A percentile compares a stretch with the other conserved stretches of the same genome.
Evolutionary conservation across 1,140 invertebrate genomes (phyloP).

Genomic region (Drosophila busckii): DNA sequence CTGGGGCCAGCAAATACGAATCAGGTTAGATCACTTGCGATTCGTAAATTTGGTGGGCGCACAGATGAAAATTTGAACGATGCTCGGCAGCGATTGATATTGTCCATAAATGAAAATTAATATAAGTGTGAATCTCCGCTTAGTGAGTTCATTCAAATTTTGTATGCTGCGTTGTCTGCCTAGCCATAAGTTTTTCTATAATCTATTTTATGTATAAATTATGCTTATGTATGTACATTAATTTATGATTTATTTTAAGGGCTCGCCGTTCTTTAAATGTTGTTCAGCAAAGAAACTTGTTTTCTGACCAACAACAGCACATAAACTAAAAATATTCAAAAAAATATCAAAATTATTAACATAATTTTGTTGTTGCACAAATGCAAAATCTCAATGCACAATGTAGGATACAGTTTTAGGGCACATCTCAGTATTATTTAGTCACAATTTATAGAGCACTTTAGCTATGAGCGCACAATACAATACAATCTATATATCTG

Average conservation of each 20-base stretch:
- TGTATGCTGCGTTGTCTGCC: slow-evolving; percentile 17
- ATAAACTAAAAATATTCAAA: too few relatives aligned
- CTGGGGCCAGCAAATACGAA: slow-evolving; percentile 66
- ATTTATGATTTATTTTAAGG: slow-evolving; percentile 44
- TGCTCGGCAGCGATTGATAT: slow-evolving; percentile 22
- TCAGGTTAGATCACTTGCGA: slow-evolving; percentile 67
- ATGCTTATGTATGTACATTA: slow-evolving; percentile 24
- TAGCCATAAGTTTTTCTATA: slow-evolving; percentile 23
- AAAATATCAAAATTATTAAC: slow-evolving; percentile 13
- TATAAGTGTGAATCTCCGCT: too few relatives aligned
- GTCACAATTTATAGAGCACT: slow-evolving; percentile 36
- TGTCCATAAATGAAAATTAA: too few relatives aligned
- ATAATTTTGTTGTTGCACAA: slow-evolving; percentile 15
- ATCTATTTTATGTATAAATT: slow-evolving; percentile 31
- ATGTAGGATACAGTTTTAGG: slow-evolving; percentile 22
- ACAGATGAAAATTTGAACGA: slow-evolving; percentile 62
- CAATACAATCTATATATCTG: slow-evolving; percentile 22
- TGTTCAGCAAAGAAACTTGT: slow-evolving; percentile 47
- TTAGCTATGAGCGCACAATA: slow-evolving; percentile 41
- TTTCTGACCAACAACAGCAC: slow-evolving; percentile 17
- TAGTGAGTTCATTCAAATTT: slow-evolving; percentile 35
- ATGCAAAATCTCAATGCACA: background rate
- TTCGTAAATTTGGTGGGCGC: slow-evolving; percentile 10
- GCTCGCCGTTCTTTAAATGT: slow-evolving; percentile 52
- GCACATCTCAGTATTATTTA: slow-evolving; percentile 19